Percentiles rank a stretch among this genome's conserved stretches.
phyloP scores from a whole-genome alignment of 2,797 vertebrate species.

The Phoxinus dragarum region DNA sequence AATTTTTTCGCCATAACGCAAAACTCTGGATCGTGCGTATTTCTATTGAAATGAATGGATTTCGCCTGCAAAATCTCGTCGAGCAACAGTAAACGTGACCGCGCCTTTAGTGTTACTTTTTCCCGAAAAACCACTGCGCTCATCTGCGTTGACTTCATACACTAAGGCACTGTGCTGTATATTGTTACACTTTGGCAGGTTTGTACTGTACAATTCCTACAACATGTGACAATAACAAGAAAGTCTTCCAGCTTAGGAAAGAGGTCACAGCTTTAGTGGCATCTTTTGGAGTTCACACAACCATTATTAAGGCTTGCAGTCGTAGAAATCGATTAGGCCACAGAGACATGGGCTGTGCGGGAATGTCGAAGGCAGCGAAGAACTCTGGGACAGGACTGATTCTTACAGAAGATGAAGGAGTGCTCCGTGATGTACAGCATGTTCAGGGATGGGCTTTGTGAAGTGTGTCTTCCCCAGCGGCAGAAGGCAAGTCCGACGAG shows the following conservation, averaged over 20 bases:
- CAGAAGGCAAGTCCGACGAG: constrained; percentile 74
- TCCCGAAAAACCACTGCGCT: constrained; percentile 32
- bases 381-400: constrained; percentile 43
- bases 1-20: neutral
- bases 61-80: neutral
- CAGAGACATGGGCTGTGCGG: constrained; percentile 53
- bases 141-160: constrained; percentile 69
- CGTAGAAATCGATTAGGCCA: constrained; percentile 70
- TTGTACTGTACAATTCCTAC: constrained; percentile 86
- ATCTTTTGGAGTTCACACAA: constrained; percentile 87
- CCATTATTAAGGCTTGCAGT: constrained; percentile 91
- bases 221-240: constrained; percentile 82
- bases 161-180: constrained; percentile 96
- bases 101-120: constrained; percentile 18
- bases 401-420: constrained; percentile 47
- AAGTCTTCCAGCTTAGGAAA: constrained; percentile 88
- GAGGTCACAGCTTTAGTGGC: constrained; percentile 94
- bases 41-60: neutral
- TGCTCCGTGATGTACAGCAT: constrained; percentile 44
- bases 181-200: constrained; percentile 96
- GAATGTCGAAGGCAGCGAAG: constrained; percentile 69
- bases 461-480: constrained; percentile 15
- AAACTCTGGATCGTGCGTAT: neutral
- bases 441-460: constrained; percentile 57
- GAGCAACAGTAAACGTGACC: neutral